Conservation (phyloP, 2,888 invertebrate genomes). For the Limenitis camilla region DNA sequence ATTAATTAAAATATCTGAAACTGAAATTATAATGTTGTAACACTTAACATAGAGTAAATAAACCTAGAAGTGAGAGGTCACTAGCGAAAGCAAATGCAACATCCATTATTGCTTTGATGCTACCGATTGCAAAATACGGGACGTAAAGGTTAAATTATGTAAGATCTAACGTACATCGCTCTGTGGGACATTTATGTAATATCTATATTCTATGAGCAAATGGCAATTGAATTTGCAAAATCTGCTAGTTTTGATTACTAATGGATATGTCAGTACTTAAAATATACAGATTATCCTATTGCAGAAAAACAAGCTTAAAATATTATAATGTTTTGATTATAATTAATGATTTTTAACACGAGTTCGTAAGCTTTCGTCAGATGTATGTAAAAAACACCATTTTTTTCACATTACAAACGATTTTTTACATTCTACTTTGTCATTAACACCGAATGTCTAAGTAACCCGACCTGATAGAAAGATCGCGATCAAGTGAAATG, state of each 20-base stretch:
- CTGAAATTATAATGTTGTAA: constrained; percentile 15
- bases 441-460: no score
- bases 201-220: constrained; percentile 15
- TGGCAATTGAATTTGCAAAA: constrained; percentile 11
- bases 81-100: constrained; percentile 26
- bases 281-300: no score
- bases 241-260: neutral
- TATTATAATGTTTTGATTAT: no score
- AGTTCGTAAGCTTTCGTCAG: no score
- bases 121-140: constrained; percentile 26
- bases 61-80: constrained; percentile 26
- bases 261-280: no score
- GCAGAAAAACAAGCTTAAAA: no score
- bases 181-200: constrained; percentile 28
- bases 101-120: constrained; percentile 27
- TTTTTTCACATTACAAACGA: no score
- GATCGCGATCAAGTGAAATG: no score
- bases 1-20: constrained; percentile 5
- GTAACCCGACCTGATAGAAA: no score
- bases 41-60: constrained; percentile 20
- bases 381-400: no score
- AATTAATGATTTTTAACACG: no score
- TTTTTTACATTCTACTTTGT: no score
- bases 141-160: constrained; percentile 30
- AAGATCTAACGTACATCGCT: constrained; percentile 23